phyloP scores from a whole-genome alignment of 1,140 invertebrate genomes.

The Ceratosolen fusciceps region DNA sequence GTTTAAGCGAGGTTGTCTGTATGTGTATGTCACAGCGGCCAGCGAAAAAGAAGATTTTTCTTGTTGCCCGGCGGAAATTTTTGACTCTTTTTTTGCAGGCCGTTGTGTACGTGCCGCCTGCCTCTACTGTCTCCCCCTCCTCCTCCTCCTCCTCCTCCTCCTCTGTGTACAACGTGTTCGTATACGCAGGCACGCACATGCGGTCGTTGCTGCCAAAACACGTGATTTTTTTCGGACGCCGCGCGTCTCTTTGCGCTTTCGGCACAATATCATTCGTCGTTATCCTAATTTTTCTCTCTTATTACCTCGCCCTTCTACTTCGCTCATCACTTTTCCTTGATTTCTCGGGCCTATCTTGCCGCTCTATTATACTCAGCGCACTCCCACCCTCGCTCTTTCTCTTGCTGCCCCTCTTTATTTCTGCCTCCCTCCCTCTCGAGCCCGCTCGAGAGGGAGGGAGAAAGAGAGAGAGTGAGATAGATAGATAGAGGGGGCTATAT shows the following conservation, averaged over 20 bases:
- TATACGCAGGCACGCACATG: constrained; percentile 32
- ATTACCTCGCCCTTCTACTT: background rate
- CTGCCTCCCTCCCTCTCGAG: background rate
- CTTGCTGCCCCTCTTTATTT: background rate
- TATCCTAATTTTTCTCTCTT: constrained; percentile 16
- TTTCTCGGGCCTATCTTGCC: background rate
- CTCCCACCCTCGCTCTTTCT: background rate
- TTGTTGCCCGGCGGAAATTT: constrained; percentile 11
- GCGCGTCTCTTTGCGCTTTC: background rate
- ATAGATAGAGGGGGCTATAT: no score
- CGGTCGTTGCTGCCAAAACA: constrained; percentile 38
- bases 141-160: no score
- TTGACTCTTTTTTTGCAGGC: background rate
- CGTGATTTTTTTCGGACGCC: constrained; percentile 48
- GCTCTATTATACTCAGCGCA: background rate
- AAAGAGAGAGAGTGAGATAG: no score
- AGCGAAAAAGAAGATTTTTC: constrained; percentile 35
- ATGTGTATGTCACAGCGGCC: background rate
- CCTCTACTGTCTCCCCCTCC: no score
- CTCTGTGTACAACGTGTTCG: background rate
- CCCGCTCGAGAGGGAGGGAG: background rate
- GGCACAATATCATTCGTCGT: no score
- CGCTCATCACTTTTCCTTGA: background rate
- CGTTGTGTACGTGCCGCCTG: background rate
- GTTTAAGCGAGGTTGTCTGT: no score